These are phyloP conservation scores for Cygnus atratus DNA, from an alignment of 2,113 vertebrate species.

Conservation along the genomic window DNA sequence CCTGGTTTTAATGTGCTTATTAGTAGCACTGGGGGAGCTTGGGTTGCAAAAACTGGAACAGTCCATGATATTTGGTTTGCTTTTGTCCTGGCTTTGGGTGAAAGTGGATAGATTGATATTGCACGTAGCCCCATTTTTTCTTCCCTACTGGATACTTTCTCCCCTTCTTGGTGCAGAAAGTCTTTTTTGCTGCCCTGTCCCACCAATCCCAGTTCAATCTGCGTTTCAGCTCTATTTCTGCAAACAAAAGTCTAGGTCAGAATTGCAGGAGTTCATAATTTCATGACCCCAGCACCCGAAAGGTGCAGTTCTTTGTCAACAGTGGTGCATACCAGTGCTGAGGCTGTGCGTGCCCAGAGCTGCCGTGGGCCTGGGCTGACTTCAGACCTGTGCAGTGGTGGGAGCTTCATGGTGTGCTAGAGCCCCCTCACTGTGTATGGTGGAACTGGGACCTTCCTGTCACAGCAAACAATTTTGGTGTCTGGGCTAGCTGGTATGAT, in stretches of 20 bases:
- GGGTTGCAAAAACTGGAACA: background rate
- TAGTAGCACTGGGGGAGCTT: background rate
- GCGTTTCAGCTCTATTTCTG: background rate
- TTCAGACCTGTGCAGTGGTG: too few relatives aligned
- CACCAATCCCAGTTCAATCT: background rate
- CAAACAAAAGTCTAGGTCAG: background rate
- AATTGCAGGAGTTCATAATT: background rate
- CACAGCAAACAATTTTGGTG: rapidly evolving
- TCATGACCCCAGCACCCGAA: background rate
- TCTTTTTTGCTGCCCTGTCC: background rate
- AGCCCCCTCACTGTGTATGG: too few relatives aligned
- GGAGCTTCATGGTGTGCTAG: too few relatives aligned
- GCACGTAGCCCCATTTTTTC: background rate
- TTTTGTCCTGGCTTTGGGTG: background rate
- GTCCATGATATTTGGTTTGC: background rate
- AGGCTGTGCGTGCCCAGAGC: too few relatives aligned
- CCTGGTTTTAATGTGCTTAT: background rate
- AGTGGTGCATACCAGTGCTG: too few relatives aligned
- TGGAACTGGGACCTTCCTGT: background rate
- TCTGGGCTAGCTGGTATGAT: background rate
- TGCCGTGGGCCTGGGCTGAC: too few relatives aligned
- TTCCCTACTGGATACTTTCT: background rate
- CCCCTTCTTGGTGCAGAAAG: background rate
- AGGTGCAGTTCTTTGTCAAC: too few relatives aligned
- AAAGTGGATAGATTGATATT: background rate